A percentile compares a stretch with the other conserved stretches of the same genome.
Conservation (phyloP, 2,113 vertebrate genomes). For the Ifrita kowaldi region DNA sequence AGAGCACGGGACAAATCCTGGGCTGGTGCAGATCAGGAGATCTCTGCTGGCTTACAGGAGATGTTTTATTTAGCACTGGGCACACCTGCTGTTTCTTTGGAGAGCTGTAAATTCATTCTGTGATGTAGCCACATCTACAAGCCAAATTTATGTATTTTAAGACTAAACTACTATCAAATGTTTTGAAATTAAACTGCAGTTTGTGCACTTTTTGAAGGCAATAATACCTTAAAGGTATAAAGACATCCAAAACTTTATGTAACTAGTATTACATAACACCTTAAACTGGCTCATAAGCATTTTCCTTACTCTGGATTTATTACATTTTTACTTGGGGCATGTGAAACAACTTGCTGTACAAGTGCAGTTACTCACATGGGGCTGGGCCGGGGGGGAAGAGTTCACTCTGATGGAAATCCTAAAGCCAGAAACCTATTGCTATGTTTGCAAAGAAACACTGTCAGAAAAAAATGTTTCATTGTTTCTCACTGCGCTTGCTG, state of each 20-base stretch:
- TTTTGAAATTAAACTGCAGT: not conserved
- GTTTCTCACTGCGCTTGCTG: not conserved
- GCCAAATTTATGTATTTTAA: not conserved
- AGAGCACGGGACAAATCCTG: not conserved
- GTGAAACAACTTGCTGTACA: not conserved
- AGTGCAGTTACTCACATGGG: not conserved
- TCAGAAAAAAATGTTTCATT: not conserved
- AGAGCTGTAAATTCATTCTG: not conserved
- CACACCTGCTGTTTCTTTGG: not conserved
- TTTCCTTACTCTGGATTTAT: constrained; percentile 13
- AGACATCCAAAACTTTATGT: constrained; percentile 30
- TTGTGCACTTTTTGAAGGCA: constrained; percentile 1
- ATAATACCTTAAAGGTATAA: not conserved
- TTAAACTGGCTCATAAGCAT: not conserved
- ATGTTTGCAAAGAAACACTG: not conserved
- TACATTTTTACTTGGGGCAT: constrained; percentile 8
- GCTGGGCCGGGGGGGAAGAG: not conserved
- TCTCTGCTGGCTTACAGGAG: not conserved
- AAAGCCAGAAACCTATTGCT: not conserved
- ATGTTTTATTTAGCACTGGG: not conserved
- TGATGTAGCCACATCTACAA: not conserved
- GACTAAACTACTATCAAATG: not conserved
- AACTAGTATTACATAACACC: constrained; percentile 30
- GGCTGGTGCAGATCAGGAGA: not conserved
- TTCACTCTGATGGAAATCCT: not conserved